Percentiles rank a stretch among this genome's conserved stretches.
These are phyloP conservation scores for Micromesistius poutassou DNA, from an alignment of 2,797 vertebrate genomes.

Conservation along the genomic window DNA sequence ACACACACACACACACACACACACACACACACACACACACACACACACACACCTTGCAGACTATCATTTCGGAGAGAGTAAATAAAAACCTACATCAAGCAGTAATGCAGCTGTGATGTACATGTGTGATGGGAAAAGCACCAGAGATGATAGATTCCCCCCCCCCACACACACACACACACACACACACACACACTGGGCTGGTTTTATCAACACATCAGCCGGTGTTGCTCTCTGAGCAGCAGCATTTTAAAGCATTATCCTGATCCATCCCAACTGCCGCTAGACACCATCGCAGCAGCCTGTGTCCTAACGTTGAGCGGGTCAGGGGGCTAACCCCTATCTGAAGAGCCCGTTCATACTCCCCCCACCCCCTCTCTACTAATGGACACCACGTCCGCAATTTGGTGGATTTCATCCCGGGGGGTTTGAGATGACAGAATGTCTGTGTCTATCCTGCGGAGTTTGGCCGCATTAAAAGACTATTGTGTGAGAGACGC, in stretches of 20 bases:
- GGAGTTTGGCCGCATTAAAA: neutral
- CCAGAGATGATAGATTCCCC: neutral
- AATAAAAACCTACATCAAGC: neutral
- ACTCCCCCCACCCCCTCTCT: neutral
- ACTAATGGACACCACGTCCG: slow-evolving; percentile 3
- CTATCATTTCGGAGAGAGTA: neutral
- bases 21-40: neutral
- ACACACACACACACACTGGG: neutral
- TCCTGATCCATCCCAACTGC: neutral
- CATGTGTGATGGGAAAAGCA: too few relatives aligned
- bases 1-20: too few relatives aligned
- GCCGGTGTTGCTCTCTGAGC: too few relatives aligned
- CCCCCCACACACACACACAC: neutral
- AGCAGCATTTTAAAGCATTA: neutral
- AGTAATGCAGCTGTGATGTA: neutral
- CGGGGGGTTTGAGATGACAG: neutral
- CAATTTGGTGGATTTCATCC: neutral
- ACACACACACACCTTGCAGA: too few relatives aligned
- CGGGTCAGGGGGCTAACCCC: neutral
- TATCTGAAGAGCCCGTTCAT: neutral
- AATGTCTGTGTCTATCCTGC: neutral
- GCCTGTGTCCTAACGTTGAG: neutral
- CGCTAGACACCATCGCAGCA: neutral
- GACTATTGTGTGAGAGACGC: neutral
- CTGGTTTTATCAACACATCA: neutral